Conservation (phyloP, 2,888 invertebrate species). For the Pollenia amentaria region DNA sequence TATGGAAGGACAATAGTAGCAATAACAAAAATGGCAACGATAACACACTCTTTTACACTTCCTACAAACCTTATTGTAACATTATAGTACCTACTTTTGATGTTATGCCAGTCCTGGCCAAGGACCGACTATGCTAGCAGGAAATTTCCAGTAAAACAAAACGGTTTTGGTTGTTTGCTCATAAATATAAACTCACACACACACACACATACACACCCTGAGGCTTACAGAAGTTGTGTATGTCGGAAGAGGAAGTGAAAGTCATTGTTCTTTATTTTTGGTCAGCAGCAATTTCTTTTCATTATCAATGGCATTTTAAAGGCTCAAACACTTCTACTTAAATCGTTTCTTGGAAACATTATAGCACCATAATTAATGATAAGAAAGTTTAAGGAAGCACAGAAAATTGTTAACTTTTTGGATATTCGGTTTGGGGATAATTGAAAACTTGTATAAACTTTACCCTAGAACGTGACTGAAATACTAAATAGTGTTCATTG, state of each 20-base stretch:
- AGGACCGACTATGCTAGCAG: no score
- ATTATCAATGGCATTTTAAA: constrained; percentile 59
- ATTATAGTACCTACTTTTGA: not conserved
- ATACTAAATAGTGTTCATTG: not conserved
- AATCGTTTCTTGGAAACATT: constrained; percentile 11
- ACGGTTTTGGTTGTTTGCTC: not conserved
- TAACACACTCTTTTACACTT: not conserved
- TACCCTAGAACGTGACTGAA: not conserved
- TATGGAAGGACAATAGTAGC: constrained; percentile 21
- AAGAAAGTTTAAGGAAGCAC: not conserved
- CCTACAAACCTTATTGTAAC: constrained; percentile 2
- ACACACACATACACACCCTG: no score
- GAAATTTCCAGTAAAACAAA: no score
- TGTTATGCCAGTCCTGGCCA: not conserved
- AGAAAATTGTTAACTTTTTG: not conserved
- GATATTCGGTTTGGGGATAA: no score
- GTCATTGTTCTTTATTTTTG: constrained; percentile 6
- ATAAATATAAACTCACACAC: not conserved
- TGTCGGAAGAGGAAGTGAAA: not conserved
- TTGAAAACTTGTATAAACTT: not conserved
- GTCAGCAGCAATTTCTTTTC: constrained; percentile 52
- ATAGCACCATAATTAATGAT: constrained; percentile 5
- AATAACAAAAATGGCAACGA: constrained; percentile 4
- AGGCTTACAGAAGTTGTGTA: no score
- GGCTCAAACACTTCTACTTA: constrained; percentile 43